phyloP scores from a whole-genome alignment of 2,797 vertebrate species.

The Gephyroberyx darwinii region DNA sequence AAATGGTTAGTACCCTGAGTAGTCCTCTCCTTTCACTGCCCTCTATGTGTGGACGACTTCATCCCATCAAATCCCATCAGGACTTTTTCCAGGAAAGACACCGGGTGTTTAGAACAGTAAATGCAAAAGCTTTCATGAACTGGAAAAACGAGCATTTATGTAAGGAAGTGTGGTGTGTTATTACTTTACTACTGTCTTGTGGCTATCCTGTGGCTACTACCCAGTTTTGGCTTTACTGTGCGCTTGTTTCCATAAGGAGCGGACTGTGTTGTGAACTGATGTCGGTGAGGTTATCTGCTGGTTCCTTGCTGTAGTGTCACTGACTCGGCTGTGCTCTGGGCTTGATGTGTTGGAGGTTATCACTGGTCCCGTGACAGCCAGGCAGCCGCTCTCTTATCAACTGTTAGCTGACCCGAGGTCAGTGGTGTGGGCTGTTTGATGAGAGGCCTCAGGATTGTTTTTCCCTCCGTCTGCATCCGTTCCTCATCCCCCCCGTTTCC shows the following conservation, averaged over 20 bases:
- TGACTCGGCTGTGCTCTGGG: slow-evolving; percentile 45
- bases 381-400: slow-evolving; percentile 49
- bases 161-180: no score
- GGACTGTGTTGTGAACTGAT: background rate
- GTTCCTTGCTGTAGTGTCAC: slow-evolving; percentile 18
- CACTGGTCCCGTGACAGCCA: slow-evolving; percentile 50
- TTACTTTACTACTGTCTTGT: no score
- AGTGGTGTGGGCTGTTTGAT: slow-evolving; percentile 59
- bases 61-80: no score
- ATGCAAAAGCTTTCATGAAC: no score
- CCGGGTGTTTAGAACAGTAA: no score
- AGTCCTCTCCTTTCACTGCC: no score
- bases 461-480: slow-evolving; percentile 62
- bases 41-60: no score
- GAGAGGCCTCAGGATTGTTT: slow-evolving; percentile 64
- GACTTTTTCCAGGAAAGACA: no score
- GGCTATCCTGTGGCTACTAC: no score
- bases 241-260: background rate
- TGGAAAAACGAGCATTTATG: no score
- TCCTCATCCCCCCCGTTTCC: slow-evolving; percentile 45
- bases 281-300: background rate
- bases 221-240: no score
- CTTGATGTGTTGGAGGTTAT: slow-evolving; percentile 50
- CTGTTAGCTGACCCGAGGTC: slow-evolving; percentile 60
- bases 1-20: no score